Evolutionary conservation across 2,888 invertebrate genomes (phyloP).

Genomic region (Zygaena filipendulae): DNA sequence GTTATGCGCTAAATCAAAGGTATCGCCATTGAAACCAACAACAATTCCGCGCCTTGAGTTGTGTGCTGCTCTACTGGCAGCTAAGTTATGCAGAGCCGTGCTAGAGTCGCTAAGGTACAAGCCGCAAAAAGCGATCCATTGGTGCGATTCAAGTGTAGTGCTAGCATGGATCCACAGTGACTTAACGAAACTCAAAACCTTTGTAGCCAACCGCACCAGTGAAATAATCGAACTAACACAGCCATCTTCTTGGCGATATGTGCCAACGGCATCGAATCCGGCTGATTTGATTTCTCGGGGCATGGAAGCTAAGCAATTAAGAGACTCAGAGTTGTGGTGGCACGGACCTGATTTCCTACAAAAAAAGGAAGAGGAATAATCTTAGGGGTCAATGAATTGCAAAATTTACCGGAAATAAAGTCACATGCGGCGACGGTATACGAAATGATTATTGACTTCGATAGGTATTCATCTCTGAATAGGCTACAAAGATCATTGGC

Average conservation of each 20-base stretch:
- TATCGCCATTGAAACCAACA: conserved; percentile 14
- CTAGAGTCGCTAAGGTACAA: conserved; percentile 3
- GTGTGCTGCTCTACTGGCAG: conserved; percentile 10
- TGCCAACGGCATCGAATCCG: conserved; percentile 7
- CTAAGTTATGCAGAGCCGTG: conserved; percentile 4
- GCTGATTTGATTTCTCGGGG: conserved; percentile 8
- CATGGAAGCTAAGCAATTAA: conserved; percentile 1
- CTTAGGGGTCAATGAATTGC: too few species aligned
- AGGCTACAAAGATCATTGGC: background rate
- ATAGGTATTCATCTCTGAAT: background rate
- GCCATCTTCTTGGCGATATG: conserved; percentile 8
- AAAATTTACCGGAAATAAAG: too few species aligned
- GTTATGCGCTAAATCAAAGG: conserved; percentile 17
- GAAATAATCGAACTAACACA: conserved; percentile 7
- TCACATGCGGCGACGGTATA: too few species aligned
- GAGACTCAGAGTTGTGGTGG: conserved; percentile 5
- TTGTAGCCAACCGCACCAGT: conserved; percentile 10
- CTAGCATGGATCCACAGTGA: conserved; percentile 8
- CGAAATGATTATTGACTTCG: too few species aligned
- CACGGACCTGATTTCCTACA: background rate
- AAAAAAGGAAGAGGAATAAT: background rate
- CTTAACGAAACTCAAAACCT: conserved; percentile 8
- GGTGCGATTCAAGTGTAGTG: conserved; percentile 12
- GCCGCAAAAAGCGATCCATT: background rate
- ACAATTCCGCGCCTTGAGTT: conserved; percentile 19